A percentile compares a stretch with the other conserved stretches of the same genome.
Conservation (phyloP, 2,113 vertebrate species). For the human region DNA sequence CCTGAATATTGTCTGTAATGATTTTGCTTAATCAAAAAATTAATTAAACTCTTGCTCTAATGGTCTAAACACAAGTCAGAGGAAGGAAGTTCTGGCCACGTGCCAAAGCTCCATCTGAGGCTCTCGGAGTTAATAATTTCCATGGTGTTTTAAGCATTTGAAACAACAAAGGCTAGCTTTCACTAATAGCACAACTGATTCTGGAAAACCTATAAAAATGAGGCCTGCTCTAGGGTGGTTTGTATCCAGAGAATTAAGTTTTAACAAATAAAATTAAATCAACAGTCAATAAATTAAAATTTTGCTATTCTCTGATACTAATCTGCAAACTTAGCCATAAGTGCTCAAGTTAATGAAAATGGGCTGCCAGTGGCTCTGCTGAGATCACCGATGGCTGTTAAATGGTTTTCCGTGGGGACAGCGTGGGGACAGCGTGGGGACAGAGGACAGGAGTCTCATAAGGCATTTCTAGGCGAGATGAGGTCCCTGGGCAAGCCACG, state of each 20-base stretch:
- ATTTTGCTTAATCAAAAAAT: conserved; percentile 37
- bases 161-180: background rate
- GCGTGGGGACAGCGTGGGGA: fast-evolving
- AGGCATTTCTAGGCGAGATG: background rate
- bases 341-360: background rate
- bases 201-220: background rate
- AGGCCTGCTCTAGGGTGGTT: background rate
- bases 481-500: background rate
- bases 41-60: conserved; percentile 20
- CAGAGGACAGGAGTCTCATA: background rate
- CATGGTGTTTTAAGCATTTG: background rate
- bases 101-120: background rate
- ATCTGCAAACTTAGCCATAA: background rate
- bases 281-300: background rate
- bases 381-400: background rate
- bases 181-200: background rate
- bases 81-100: background rate
- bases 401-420: background rate
- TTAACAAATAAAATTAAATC: conserved; percentile 23
- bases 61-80: background rate
- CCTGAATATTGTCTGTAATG: background rate
- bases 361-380: background rate
- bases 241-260: background rate
- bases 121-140: background rate
- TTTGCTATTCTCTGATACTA: background rate